These are phyloP conservation scores for Crossocerus cetratus DNA, from an alignment of 2,888 invertebrate species.

Conservation along the genomic window DNA sequence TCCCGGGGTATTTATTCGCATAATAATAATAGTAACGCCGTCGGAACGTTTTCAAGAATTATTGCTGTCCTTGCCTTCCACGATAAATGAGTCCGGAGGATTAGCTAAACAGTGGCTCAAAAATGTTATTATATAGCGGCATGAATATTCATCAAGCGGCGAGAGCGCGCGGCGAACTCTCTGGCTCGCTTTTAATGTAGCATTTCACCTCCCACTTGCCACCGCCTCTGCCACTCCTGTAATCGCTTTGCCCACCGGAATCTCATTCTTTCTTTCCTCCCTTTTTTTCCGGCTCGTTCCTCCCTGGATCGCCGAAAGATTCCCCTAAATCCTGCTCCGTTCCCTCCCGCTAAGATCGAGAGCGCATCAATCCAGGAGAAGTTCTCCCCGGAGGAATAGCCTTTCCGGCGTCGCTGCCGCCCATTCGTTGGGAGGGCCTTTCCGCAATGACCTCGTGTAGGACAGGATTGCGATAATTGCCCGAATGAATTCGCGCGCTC, in stretches of 20 bases:
- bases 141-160: slow-evolving; percentile 76
- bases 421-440: neutral
- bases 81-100: slow-evolving; percentile 77
- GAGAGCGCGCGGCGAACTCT: slow-evolving; percentile 35
- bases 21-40: slow-evolving; percentile 75
- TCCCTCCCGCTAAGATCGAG: neutral
- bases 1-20: slow-evolving; percentile 75
- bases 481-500: slow-evolving; percentile 56
- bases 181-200: slow-evolving; percentile 54
- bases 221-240: slow-evolving; percentile 22
- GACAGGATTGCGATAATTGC: slow-evolving; percentile 65
- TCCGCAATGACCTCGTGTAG: slow-evolving; percentile 43
- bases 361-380: neutral
- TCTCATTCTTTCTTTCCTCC: too few relatives aligned
- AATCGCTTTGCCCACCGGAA: too few relatives aligned
- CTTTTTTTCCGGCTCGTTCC: too few relatives aligned
- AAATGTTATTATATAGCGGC: slow-evolving; percentile 77
- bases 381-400: neutral
- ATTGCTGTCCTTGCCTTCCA: slow-evolving; percentile 75
- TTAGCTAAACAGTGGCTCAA: slow-evolving; percentile 78
- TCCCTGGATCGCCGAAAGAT: too few relatives aligned
- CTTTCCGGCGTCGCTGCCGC: neutral
- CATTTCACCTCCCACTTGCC: slow-evolving; percentile 46
- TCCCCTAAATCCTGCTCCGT: neutral
- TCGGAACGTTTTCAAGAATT: slow-evolving; percentile 76